Base-by-base conservation (phyloP, 2,797 vertebrate species). In the Tokudaia muenninki region DNA sequence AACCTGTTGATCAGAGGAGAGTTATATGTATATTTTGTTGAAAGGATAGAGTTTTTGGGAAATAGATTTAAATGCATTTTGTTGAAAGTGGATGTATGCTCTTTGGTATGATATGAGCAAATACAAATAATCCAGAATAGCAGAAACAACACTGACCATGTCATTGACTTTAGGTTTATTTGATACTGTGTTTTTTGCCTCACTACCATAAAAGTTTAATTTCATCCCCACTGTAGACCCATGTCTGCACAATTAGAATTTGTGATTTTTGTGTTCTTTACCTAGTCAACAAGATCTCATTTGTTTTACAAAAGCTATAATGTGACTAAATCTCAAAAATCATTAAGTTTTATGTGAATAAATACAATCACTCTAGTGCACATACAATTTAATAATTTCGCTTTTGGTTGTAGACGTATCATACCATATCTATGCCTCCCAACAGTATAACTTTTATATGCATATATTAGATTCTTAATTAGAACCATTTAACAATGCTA, bases 391-490 rank as follows among this genome's bases (percentile, higher is more conserved):
- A 94, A 97, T 41, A 75, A 82, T 94, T 96, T 95, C 95, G 50
- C 92, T 29, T 16, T 96, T 98, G 97, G 91, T 87, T 98, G 59
- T 96, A 81, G 75, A 9, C 26, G 97, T 84, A 12, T 92, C 93
- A 87, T 74, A 88, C 10, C 79, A 90, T 14, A 93, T 94, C 94
- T 78, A 93, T 98, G 81, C 22, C 89, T 95, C 80, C 80, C 84
- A 90, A 95, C 78, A 92, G 96, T 31, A 95, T 93, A 95, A 83
- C 91, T 97, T 59, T 96, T 96, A 96, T 83, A 67, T 95, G 16
- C 89, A 88, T 92, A 63, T 97, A 97, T 93, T 93, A 52, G 44
- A 88, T 96, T 78, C 29, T 94, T 94, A 93, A 74, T 96, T 87
- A 96, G 47, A 79, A 83, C 47, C 81, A 24, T 77, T 82, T 93